phyloP scores from a whole-genome alignment of 1,140 invertebrate genomes.

The Drepana arcuata region DNA sequence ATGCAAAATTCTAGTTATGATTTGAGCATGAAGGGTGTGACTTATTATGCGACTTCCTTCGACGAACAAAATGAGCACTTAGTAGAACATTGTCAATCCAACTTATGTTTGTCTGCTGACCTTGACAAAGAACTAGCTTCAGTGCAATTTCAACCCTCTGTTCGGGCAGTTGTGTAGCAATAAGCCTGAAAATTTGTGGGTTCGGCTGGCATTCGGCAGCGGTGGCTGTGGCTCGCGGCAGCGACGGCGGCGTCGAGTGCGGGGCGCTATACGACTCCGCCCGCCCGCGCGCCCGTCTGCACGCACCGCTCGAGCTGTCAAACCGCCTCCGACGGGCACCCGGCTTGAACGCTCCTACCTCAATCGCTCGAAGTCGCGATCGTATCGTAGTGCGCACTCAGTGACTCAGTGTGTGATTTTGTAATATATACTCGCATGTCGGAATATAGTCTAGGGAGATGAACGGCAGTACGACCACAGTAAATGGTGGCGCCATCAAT shows the following conservation, averaged over 20 bases:
- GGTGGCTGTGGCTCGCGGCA: conserved; percentile 19
- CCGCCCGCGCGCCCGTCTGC: conserved; percentile 48
- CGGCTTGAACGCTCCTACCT: conserved; percentile 52
- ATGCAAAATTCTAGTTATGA: too few relatives aligned
- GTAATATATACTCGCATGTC: conserved; percentile 56
- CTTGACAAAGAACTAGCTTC: conserved; percentile 44
- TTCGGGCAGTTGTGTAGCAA: conserved; percentile 39
- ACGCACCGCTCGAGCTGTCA: conserved; percentile 56
- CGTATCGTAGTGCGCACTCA: conserved; percentile 39
- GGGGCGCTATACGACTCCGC: conserved; percentile 42
- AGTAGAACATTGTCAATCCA: too few relatives aligned
- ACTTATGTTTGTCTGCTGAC: too few relatives aligned
- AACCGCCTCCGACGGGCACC: conserved; percentile 62
- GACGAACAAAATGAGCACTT: too few relatives aligned
- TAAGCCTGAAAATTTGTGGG: conserved; percentile 43
- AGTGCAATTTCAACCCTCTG: conserved; percentile 63
- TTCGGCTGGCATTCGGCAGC: conserved; percentile 28
- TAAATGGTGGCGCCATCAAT: conserved; percentile 58
- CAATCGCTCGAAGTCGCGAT: conserved; percentile 40
- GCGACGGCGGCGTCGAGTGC: conserved; percentile 35
- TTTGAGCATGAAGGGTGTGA: too few relatives aligned
- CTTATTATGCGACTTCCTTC: too few relatives aligned
- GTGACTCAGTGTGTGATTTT: conserved; percentile 57
- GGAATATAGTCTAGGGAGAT: conserved; percentile 45
- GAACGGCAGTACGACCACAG: conserved; percentile 66